Evolutionary conservation across 1,140 invertebrate genomes (phyloP), one percentile per base, ranked within the genome.

Genomic region (Scaptomyza pallida): DNA sequence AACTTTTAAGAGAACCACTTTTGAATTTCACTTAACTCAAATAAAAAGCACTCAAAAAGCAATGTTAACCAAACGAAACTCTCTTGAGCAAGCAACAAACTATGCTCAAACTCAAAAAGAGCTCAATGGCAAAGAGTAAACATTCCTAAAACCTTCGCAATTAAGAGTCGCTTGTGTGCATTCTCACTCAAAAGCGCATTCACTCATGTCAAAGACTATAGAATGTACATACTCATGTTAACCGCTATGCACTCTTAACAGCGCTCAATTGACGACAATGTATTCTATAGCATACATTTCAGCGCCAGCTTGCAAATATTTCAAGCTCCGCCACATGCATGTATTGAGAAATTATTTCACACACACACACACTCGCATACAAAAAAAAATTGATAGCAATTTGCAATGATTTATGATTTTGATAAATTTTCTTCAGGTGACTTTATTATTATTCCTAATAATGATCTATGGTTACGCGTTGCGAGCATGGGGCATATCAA

Each of bases 381-480:
- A 47, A 72, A 35, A 82, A 74, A 67, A 48, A 85, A 85, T 78
- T 75, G 63, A 56, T 45, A 62, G 78, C 78, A 81, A 75, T 88
- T 86, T 82, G 67, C 78, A 65, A 62, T 88, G 82, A 86, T 88
- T 86, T 86, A 86, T 86, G 82, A 82, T 86, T 81, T 88, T 82
- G 82, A 86, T 86, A 88, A 81, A 86, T 85, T 85, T 74, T 80
- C 80, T 80, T 71, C 48, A 75, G 81, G 80, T 80, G 80, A 85
- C 80, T 85, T 77, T 85, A 85, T 85, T 86, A 86, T 81, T 82
- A 78, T 78, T 70, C 55, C 71, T 82, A 88, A 86, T 81, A 88
- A 78, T 81, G 82, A 86, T 86, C 74, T 75, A 88, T 86, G 78
- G 17, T 59, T 33, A 52, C 40, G 62, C 65, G 47, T 23, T 8